Evolutionary conservation across 2,113 vertebrate species (phyloP).

Genomic region (Amazona guildingii): DNA sequence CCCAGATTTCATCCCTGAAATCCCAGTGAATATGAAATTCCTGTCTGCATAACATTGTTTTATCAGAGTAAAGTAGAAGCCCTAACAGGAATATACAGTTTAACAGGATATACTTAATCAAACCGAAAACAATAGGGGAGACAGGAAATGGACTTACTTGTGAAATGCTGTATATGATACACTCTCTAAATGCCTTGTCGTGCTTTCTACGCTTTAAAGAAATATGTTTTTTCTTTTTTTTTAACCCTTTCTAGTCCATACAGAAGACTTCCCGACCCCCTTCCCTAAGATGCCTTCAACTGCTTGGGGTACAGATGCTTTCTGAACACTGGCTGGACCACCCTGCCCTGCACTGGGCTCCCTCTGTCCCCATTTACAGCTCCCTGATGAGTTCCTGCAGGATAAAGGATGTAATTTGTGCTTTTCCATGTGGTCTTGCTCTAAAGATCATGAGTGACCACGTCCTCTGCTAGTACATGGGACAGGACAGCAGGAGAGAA

Average conservation of each 20-base stretch:
- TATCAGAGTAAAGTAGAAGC: slow-evolving; percentile 66
- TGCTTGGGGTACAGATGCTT: not conserved
- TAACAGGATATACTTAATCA: slow-evolving; percentile 86
- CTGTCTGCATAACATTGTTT: slow-evolving; percentile 40
- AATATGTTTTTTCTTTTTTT: not conserved
- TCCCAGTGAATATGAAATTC: not conserved
- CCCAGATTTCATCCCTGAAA: not conserved
- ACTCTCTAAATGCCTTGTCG: slow-evolving; percentile 70
- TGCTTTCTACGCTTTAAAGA: slow-evolving; percentile 49
- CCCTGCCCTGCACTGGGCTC: not conserved
- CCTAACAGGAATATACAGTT: slow-evolving; percentile 83
- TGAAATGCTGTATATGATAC: slow-evolving; percentile 74
- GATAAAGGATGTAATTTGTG: not conserved
- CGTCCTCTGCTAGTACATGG: not conserved
- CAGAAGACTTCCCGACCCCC: not conserved
- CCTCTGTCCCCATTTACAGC: not conserved
- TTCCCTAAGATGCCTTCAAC: not conserved
- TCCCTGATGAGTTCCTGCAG: not conserved
- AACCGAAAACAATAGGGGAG: slow-evolving; percentile 82
- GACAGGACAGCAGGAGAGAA: not conserved
- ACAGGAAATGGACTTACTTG: slow-evolving; percentile 78
- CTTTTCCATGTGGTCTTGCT: not conserved
- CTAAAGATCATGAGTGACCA: rapidly evolving
- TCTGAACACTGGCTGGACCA: not conserved
- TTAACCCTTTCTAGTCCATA: not conserved